Evolutionary conservation across 1,140 invertebrate genomes (phyloP), one percentile per base, ranked within the genome.

Genomic region (Drosophila auraria): DNA sequence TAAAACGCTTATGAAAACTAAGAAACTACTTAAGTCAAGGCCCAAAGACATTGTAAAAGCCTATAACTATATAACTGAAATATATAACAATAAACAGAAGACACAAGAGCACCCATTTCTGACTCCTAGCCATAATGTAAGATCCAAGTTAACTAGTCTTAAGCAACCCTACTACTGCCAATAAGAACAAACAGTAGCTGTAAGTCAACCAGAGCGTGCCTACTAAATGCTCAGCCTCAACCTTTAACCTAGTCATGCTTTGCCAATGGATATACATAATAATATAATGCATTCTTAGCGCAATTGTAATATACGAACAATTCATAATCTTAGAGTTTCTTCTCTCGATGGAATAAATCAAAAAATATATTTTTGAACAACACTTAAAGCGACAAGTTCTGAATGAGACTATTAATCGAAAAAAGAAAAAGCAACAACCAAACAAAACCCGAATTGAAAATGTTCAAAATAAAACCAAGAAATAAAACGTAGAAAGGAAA

Each of bases 121-220:
- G 87, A 64, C 84, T 84, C 70, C 56, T 59, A 79, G 47, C 44
- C 38, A 42, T 58, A 59, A 56, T 51, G 33, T 23, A 45, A 63
- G 17, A 11, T 15, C 38, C 56, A 74, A 69, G 54, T 77, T 59
- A 38, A 40, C 27, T 75, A 75, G 71, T 45, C 9, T 2, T 78
- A 78, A 78, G 75, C 44, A 78, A 57, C 40, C 70, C 50, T 56
- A 92, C 90, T 92, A 92, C 91, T 92, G 91, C 87, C 90, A 84
- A 92, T 87, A 91, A 87, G 90, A 92, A 92, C 91, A 92, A 92
- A 92, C 90, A 92, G 90, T 92, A 92, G 91, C 89, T 80, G 54
- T 86, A 87, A 91, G 86, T 82, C 66, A 65, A 80, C 30, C 40
- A 72, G 59, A 80, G 66, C 69, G 77, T 58, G 77, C 77, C 77